Conservation (phyloP, 2,797 vertebrate genomes). For the Peromyscus aztecus region DNA sequence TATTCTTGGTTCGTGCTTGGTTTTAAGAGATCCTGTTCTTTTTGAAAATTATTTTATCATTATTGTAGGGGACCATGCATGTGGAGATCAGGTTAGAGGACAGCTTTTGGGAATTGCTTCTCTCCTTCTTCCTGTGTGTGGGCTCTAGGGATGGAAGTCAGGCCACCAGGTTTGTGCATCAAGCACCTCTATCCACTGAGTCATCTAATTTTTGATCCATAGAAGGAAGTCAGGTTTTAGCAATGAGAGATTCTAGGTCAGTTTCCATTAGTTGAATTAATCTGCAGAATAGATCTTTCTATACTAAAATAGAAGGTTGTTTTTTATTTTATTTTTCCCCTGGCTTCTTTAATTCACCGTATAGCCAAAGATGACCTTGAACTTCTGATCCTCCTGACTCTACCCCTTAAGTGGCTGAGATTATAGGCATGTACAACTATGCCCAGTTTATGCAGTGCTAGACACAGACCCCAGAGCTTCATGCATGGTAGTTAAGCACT, state of each 20-base stretch:
- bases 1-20: conserved; percentile 24
- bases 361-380: background rate
- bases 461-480: background rate
- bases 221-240: conserved; percentile 18
- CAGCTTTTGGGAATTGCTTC: background rate
- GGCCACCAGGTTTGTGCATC: background rate
- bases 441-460: background rate
- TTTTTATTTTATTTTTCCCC: background rate
- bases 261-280: conserved; percentile 50
- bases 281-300: conserved; percentile 16
- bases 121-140: background rate
- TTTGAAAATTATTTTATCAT: background rate
- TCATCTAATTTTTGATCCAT: conserved; percentile 18
- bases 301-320: background rate
- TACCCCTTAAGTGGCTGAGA: background rate
- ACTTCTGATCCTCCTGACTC: background rate
- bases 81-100: background rate
- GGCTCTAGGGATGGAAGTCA: background rate
- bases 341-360: background rate
- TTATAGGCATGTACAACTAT: background rate
- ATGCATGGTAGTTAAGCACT: background rate
- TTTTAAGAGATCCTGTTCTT: background rate
- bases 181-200: background rate
- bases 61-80: background rate
- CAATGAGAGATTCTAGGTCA: conserved; percentile 37